phyloP scores from a whole-genome alignment of 2,113 vertebrate species.

The Acrocephalus arundinaceus region DNA sequence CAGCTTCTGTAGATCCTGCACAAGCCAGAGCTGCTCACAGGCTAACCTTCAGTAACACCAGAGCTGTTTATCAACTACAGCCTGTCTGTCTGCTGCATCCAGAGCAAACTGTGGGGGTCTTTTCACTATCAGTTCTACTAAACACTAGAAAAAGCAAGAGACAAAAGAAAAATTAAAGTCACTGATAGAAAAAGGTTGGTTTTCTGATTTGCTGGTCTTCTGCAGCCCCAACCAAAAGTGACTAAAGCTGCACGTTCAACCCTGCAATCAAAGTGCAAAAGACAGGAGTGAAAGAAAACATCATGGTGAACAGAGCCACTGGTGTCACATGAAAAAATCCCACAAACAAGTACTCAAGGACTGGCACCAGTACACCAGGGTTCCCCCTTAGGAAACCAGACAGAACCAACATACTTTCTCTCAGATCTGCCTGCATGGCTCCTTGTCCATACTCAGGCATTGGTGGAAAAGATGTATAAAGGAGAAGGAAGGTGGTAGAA shows the following conservation, averaged over 20 bases:
- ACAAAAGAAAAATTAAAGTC: neutral
- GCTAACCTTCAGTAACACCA: neutral
- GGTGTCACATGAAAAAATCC: neutral
- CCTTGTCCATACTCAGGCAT: neutral
- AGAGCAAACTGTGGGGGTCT: neutral
- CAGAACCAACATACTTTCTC: neutral
- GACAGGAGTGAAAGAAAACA: neutral
- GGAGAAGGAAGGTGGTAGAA: neutral
- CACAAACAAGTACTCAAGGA: neutral
- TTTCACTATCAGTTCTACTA: neutral
- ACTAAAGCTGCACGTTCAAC: neutral
- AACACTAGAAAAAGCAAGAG: neutral
- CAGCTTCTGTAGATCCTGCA: neutral
- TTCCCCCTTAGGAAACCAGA: neutral
- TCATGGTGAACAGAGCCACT: neutral
- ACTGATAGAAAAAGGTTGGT: neutral
- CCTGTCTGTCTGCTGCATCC: neutral
- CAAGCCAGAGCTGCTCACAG: neutral
- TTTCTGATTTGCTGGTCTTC: neutral
- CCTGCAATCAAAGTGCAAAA: neutral
- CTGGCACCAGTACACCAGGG: neutral
- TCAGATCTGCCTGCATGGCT: neutral
- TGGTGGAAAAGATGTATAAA: neutral
- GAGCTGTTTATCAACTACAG: neutral
- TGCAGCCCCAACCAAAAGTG: neutral